Evolutionary conservation across 2,888 invertebrate species (phyloP).

Genomic region (Elysia crispata): DNA sequence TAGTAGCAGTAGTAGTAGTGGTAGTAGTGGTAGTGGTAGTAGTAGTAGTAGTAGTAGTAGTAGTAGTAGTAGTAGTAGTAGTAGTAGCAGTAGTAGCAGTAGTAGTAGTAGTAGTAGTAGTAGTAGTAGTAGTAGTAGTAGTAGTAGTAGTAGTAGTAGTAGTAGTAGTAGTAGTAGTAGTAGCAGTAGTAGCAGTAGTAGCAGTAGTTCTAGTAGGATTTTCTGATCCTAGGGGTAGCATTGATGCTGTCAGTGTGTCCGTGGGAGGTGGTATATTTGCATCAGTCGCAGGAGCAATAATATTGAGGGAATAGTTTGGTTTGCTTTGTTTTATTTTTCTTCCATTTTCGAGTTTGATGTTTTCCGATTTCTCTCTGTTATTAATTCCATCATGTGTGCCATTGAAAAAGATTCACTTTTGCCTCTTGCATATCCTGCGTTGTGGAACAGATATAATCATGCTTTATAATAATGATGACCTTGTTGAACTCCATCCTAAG

Average conservation of each 20-base stretch:
- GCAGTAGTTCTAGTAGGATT: neutral
- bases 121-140: slow-evolving; percentile 37
- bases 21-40: slow-evolving; percentile 36
- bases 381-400: no score
- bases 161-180: slow-evolving; percentile 29
- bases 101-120: slow-evolving; percentile 38
- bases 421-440: no score
- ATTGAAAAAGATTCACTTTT: no score
- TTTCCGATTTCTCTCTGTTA: no score
- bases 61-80: slow-evolving; percentile 39
- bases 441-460: no score
- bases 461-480: no score
- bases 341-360: no score
- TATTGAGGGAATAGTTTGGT: no score
- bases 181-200: slow-evolving; percentile 2
- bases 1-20: slow-evolving; percentile 35
- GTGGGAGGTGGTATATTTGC: no score
- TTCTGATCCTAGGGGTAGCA: neutral
- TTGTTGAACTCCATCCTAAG: no score
- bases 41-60: slow-evolving; percentile 37
- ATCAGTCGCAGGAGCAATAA: no score
- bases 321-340: no score
- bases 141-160: slow-evolving; percentile 39
- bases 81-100: slow-evolving; percentile 34
- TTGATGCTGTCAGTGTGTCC: neutral